Evolutionary conservation across 1,140 invertebrate genomes (phyloP), one percentile per base, ranked within the genome.

Genomic region (Propsilocerus akamusi): DNA sequence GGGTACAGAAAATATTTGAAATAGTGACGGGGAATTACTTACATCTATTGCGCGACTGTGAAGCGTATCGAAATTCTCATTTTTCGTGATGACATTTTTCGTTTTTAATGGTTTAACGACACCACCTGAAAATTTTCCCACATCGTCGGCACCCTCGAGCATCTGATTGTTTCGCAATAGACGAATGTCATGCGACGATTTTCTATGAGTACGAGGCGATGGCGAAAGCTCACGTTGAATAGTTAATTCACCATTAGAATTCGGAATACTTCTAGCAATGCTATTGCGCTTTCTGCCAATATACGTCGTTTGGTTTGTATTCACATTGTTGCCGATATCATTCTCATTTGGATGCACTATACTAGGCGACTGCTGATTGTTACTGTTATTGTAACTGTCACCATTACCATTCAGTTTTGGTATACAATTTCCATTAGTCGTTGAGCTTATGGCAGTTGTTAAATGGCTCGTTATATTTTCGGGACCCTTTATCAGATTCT

Each of bases 31-130:
- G n/a, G n/a, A n/a, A n/a, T 4, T 52, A 55, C 58, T 65, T 61
- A 76, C 75, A 67, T 74, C 71, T 3, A 61, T 65, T 49, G 69
- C 67, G 56, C 69, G 72, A 12, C 67, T 58, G 58, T 79, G 72
- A 51, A 80, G 57, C 14, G 71, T 71, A 58, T 80, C 77, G 53
- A 77, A 76, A 2, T 73, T 71, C 53, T 77, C 75, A 10, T 71
- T 73, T 59, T 72, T 71, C 32, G 73, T 67, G 50, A 69, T 62
- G 12, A 79, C 60, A 63, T 79, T 78, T 56, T 70, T 69, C 23
- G 80, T 59, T 48, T 75, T 71, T 17, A 76, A 71, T 4, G 75
- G 73, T 48, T 62, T 64, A 12, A 52, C 12, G 37, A 64, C 63
- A 46, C 60, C 64, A 53, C 60, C 61, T 41, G 34, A 20, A 14